Evolutionary conservation across 2,888 invertebrate species (phyloP).

Genomic region (Petrophora chlorosata): DNA sequence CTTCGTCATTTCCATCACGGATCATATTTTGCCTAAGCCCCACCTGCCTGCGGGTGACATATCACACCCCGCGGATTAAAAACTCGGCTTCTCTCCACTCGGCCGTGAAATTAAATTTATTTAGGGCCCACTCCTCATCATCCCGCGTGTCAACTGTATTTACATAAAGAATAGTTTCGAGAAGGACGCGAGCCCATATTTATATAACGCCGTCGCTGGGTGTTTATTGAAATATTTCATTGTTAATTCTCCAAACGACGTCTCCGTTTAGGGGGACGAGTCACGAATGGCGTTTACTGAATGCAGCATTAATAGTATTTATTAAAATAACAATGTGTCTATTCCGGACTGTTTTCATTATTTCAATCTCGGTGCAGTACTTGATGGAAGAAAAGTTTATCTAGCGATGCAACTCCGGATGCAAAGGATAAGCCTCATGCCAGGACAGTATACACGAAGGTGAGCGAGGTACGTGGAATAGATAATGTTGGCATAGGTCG

Average conservation of each 20-base stretch:
- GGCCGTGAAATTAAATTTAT: slow-evolving; percentile 80
- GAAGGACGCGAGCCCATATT: slow-evolving; percentile 74
- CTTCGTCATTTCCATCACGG: slow-evolving; percentile 61
- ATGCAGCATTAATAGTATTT: slow-evolving; percentile 73
- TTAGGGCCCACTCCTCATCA: slow-evolving; percentile 74
- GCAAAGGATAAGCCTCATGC: slow-evolving; percentile 63
- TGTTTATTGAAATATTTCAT: slow-evolving; percentile 82
- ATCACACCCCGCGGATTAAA: slow-evolving; percentile 68
- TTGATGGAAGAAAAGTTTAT: slow-evolving; percentile 53
- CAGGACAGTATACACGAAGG: slow-evolving; percentile 70
- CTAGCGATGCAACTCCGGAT: slow-evolving; percentile 56
- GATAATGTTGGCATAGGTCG: slow-evolving; percentile 75
- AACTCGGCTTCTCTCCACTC: slow-evolving; percentile 56
- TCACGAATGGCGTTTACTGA: slow-evolving; percentile 62
- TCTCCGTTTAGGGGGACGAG: slow-evolving; percentile 64
- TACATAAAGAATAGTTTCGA: slow-evolving; percentile 78
- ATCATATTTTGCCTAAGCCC: slow-evolving; percentile 52
- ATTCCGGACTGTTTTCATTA: slow-evolving; percentile 49
- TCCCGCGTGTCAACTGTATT: slow-evolving; percentile 72
- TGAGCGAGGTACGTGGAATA: slow-evolving; percentile 51
- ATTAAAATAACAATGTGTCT: slow-evolving; percentile 74
- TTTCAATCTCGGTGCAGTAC: slow-evolving; percentile 46
- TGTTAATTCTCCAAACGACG: slow-evolving; percentile 76
- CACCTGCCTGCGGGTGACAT: slow-evolving; percentile 59
- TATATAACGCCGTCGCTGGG: slow-evolving; percentile 68